Conservation (phyloP, 2,888 invertebrate species). For the Apotomis turbidana region DNA sequence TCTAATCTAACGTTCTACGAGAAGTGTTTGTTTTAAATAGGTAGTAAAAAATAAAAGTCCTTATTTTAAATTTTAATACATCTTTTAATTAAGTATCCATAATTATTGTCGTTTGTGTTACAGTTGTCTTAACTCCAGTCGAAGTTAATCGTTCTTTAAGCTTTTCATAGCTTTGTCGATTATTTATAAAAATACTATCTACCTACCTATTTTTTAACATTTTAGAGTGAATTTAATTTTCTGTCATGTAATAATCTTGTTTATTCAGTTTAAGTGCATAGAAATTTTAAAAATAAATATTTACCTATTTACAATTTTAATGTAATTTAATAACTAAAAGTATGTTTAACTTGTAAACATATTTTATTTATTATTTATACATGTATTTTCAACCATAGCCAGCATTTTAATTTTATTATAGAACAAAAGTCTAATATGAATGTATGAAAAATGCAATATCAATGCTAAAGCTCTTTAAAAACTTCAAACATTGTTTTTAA, state of each 20-base stretch:
- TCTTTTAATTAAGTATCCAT: conserved; percentile 13
- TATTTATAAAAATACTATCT: conserved; percentile 16
- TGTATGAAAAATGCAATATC: not conserved
- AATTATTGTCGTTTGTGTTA: conserved; percentile 23
- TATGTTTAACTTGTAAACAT: conserved; percentile 28
- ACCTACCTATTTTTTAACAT: not conserved
- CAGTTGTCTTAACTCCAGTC: conserved; percentile 5
- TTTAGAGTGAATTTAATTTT: not conserved
- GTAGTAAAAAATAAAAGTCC: conserved; percentile 10
- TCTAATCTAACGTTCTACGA: no score
- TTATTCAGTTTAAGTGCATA: not conserved
- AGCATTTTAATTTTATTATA: not conserved
- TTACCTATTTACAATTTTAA: conserved; percentile 27
- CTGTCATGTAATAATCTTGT: not conserved
- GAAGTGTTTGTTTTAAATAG: not conserved
- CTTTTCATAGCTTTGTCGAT: not conserved
- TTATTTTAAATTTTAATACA: not conserved
- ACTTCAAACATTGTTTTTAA: no score
- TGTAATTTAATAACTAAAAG: conserved; percentile 23
- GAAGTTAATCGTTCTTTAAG: conserved; percentile 5
- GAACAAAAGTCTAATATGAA: not conserved
- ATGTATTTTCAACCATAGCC: conserved; percentile 1
- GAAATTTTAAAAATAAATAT: conserved; percentile 27
- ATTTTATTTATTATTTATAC: conserved; percentile 14
- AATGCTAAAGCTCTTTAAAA: no score